phyloP scores from a whole-genome alignment of 2,113 vertebrate species.

The Microtus pennsylvanicus region DNA sequence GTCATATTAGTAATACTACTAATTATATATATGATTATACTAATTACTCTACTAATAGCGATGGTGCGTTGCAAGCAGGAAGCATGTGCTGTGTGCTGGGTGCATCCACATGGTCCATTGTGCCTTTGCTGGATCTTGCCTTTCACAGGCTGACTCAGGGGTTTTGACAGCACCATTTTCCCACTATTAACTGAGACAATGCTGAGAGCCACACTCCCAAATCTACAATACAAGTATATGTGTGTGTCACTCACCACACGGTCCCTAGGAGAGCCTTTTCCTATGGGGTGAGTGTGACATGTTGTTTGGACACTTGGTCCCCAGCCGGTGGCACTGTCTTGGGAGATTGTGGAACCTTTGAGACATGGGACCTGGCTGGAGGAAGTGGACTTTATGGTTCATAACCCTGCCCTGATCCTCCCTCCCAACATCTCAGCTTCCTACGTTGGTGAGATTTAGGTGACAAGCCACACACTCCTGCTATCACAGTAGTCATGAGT shows the following conservation, averaged over 20 bases:
- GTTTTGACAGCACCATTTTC: fast-evolving
- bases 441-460: not conserved
- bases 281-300: not conserved
- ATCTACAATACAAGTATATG: not conserved
- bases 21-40: too few species aligned
- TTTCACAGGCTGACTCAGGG: fast-evolving
- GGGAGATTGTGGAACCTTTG: not conserved
- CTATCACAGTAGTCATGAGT: not conserved
- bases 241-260: not conserved
- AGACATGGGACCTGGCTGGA: not conserved
- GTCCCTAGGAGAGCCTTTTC: too few species aligned
- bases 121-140: not conserved
- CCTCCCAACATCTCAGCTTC: too few species aligned
- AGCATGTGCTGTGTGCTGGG: fast-evolving
- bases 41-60: too few species aligned
- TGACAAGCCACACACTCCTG: not conserved
- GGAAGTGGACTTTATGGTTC: not conserved
- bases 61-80: fast-evolving
- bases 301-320: not conserved
- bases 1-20: too few species aligned
- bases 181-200: not conserved
- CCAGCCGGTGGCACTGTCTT: not conserved
- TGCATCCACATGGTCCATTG: fast-evolving
- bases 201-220: too few species aligned
- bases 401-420: not conserved